A percentile compares a stretch with the other conserved stretches of the same genome.
phyloP scores from a whole-genome alignment of 2,888 invertebrate species.

The Eutolmus rufibarbis region DNA sequence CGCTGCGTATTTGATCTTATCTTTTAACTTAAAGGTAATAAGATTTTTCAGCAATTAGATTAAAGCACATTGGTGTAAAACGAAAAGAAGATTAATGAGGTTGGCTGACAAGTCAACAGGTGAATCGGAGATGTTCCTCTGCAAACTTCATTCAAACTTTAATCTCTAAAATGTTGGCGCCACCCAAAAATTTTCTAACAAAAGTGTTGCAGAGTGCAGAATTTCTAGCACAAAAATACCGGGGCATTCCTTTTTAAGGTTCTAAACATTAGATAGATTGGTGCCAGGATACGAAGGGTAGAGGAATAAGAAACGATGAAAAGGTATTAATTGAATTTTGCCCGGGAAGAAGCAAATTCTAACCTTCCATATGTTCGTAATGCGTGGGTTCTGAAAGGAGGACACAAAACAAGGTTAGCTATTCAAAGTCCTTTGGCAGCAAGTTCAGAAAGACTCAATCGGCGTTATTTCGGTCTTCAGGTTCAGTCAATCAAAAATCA shows the following conservation, averaged over 20 bases:
- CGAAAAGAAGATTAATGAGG: neutral
- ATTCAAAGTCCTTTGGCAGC: neutral
- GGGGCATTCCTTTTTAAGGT: neutral
- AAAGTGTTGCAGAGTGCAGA: neutral
- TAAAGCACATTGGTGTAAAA: neutral
- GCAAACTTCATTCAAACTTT: too few species aligned
- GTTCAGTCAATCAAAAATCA: too few species aligned
- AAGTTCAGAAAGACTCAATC: neutral
- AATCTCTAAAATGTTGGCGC: too few species aligned
- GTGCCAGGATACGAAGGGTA: neutral
- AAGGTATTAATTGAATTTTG: neutral
- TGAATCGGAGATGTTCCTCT: neutral
- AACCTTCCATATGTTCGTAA: neutral
- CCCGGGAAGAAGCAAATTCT: neutral
- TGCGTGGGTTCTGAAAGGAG: neutral
- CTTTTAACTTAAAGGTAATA: neutral
- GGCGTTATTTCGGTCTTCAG: too few species aligned
- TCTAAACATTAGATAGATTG: neutral
- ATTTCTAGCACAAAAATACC: neutral
- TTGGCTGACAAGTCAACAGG: neutral
- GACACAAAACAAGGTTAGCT: neutral
- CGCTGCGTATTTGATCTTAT: neutral
- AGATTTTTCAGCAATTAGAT: neutral
- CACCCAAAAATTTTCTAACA: neutral
- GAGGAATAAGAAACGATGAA: neutral